Conservation (phyloP, 2,113 vertebrate species). For the Tragelaphus buxtoni region DNA sequence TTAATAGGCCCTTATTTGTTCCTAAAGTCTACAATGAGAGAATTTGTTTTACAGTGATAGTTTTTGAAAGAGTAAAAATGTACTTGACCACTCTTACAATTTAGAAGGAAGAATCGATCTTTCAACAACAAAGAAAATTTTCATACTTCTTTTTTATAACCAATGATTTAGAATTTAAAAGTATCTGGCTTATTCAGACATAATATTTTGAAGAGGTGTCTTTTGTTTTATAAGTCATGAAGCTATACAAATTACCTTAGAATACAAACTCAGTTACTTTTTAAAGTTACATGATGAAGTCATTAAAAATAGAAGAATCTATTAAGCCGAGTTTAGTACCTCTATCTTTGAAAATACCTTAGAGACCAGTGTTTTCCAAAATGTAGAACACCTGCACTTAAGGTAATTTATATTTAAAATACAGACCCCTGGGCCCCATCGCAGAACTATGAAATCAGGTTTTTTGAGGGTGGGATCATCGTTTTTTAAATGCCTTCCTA, state of each 20-base stretch:
- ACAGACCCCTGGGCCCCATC: neutral
- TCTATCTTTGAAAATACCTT: neutral
- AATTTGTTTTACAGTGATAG: neutral
- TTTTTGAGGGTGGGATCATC: neutral
- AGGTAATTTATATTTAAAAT: neutral
- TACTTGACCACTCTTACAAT: neutral
- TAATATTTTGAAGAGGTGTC: neutral
- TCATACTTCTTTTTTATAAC: neutral
- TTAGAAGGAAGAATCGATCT: neutral
- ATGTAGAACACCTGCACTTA: neutral
- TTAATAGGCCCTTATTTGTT: neutral
- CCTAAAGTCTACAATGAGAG: neutral
- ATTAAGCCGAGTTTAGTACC: neutral
- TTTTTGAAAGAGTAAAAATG: neutral
- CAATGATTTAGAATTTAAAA: neutral
- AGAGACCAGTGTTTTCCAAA: neutral
- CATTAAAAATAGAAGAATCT: slow-evolving; percentile 41
- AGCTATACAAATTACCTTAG: neutral
- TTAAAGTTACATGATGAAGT: slow-evolving; percentile 24
- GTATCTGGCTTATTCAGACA: neutral
- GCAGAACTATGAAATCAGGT: neutral
- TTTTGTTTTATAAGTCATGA: neutral
- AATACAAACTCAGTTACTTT: slow-evolving; percentile 13
- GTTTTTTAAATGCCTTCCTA: neutral
- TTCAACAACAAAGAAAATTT: slow-evolving; percentile 13